phyloP scores from a whole-genome alignment of 2,888 invertebrate genomes.

The Oxystoma pomonae region DNA sequence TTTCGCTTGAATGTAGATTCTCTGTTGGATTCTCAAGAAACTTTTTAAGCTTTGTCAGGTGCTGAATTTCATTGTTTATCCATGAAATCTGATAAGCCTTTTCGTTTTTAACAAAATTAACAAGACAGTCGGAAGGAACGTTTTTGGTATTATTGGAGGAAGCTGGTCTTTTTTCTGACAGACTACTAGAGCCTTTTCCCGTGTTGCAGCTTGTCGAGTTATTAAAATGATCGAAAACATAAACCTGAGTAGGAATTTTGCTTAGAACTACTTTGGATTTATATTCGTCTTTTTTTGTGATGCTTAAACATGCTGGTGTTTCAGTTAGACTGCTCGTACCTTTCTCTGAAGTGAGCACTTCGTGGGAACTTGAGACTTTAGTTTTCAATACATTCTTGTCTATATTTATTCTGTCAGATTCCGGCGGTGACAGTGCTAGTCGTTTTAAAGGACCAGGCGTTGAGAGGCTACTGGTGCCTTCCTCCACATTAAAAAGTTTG shows the following conservation, averaged over 20 bases:
- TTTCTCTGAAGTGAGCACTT: not conserved
- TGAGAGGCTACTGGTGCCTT: too few species aligned
- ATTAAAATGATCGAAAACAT: not conserved
- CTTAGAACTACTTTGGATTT: too few species aligned
- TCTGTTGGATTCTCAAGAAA: conserved; percentile 38
- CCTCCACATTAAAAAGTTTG: too few species aligned
- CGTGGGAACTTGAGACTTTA: too few species aligned
- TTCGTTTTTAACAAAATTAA: conserved; percentile 50
- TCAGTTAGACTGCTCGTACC: not conserved
- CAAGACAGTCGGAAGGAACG: conserved; percentile 33
- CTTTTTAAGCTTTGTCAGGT: conserved; percentile 52
- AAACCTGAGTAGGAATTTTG: not conserved
- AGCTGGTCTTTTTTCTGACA: not conserved
- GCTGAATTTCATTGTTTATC: conserved; percentile 56
- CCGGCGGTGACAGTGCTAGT: too few species aligned
- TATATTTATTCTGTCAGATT: too few species aligned
- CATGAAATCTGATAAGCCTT: conserved; percentile 53
- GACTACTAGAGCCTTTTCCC: too few species aligned
- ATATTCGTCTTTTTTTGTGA: too few species aligned
- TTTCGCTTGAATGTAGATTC: not conserved
- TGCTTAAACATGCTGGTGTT: too few species aligned
- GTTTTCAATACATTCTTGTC: too few species aligned
- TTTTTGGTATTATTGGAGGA: conserved; percentile 7
- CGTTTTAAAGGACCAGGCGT: too few species aligned
- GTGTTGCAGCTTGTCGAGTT: not conserved